Conservation (phyloP, 2,888 invertebrate species). For the Ochropacha duplaris region DNA sequence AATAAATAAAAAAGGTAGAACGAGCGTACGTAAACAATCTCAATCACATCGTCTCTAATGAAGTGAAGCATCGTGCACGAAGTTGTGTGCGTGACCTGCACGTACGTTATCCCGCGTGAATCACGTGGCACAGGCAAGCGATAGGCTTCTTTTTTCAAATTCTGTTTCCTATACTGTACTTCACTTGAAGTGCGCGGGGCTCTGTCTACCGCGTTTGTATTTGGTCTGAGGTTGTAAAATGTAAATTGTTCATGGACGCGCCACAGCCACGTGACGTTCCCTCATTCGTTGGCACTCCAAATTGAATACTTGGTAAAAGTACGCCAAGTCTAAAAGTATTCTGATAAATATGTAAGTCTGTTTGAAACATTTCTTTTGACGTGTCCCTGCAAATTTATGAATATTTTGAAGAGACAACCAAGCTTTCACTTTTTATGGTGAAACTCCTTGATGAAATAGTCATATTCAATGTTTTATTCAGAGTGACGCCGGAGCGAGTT, state of each 20-base stretch:
- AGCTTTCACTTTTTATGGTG: slow-evolving; percentile 7
- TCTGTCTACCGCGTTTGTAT: no score
- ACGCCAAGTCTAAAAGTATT: slow-evolving; percentile 17
- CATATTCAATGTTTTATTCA: slow-evolving; percentile 42
- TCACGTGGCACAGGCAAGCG: no score
- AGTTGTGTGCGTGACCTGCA: no score
- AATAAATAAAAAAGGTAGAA: no score
- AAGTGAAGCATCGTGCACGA: no score
- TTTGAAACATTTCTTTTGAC: slow-evolving; percentile 35
- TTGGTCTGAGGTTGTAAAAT: slow-evolving; percentile 5
- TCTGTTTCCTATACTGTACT: no score
- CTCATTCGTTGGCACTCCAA: slow-evolving; percentile 20
- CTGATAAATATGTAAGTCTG: slow-evolving; percentile 47
- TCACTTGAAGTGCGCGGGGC: no score
- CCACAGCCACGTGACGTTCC: slow-evolving; percentile 11
- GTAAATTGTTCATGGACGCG: not conserved
- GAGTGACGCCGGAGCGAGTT: slow-evolving; percentile 23
- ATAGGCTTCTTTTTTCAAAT: no score
- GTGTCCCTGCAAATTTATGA: slow-evolving; percentile 32
- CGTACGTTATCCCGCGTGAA: no score
- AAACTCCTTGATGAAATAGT: slow-evolving; percentile 30
- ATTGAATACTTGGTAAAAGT: slow-evolving; percentile 43
- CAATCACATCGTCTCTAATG: no score
- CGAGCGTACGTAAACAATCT: no score
- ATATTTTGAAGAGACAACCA: not conserved